Conservation (phyloP, 2,113 vertebrate genomes). For the Perognathus longimembris region DNA sequence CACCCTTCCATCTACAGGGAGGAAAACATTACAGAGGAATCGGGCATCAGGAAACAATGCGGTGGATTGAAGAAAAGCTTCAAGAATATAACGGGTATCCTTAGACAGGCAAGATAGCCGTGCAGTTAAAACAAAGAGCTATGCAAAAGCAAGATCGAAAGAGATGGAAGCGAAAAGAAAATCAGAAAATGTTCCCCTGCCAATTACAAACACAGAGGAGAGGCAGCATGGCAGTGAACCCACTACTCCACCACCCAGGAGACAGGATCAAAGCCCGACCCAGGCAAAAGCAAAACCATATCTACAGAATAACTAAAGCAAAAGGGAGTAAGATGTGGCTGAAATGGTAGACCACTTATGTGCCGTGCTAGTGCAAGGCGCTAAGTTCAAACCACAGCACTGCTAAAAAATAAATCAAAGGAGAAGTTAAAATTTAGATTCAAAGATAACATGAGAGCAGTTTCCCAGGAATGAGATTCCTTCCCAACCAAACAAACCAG, state of each 20-base stretch:
- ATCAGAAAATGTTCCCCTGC: not conserved
- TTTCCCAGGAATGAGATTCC: not conserved
- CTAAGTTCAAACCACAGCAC: too few relatives aligned
- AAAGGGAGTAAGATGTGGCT: too few relatives aligned
- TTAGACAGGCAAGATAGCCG: not conserved
- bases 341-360: too few relatives aligned
- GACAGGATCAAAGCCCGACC: too few relatives aligned
- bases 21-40: not conserved
- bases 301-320: too few relatives aligned
- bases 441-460: not conserved
- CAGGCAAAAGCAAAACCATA: too few relatives aligned
- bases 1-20: too few relatives aligned
- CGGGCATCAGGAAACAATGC: not conserved
- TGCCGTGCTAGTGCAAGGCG: too few relatives aligned
- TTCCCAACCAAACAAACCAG: not conserved
- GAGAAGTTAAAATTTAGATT: constrained; percentile 25
- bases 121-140: not conserved
- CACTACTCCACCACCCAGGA: too few relatives aligned
- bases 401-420: not conserved
- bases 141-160: not conserved
- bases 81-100: not conserved
- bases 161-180: not conserved
- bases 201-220: too few relatives aligned
- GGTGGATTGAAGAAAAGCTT: not conserved
- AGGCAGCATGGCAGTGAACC: too few relatives aligned